These are phyloP conservation scores for Oligia strigilis DNA, from an alignment of 2,888 invertebrate species.

Conservation along the genomic window DNA sequence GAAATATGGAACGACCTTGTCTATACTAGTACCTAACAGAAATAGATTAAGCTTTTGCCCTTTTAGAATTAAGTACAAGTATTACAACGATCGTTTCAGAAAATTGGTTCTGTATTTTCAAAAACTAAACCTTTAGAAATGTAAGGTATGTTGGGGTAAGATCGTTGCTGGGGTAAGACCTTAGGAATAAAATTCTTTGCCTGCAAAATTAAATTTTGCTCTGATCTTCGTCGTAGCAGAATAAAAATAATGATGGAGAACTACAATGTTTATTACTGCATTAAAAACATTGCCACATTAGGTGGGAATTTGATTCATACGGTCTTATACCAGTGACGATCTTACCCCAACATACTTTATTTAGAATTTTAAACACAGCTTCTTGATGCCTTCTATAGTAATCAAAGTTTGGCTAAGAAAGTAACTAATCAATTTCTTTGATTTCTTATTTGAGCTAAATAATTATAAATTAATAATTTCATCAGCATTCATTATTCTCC, in stretches of 20 bases:
- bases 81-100: not conserved
- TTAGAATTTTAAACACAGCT: not conserved
- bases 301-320: no score
- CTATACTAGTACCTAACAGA: not conserved
- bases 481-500: not conserved
- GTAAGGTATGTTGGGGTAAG: no score
- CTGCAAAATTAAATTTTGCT: no score
- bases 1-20: conserved; percentile 19
- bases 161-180: no score
- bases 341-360: no score
- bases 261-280: no score
- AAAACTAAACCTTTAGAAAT: conserved; percentile 7
- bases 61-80: conserved; percentile 24
- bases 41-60: conserved; percentile 6
- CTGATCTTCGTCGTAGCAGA: no score
- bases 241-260: no score
- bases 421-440: not conserved
- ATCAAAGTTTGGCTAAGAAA: not conserved
- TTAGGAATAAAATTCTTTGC: no score
- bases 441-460: not conserved
- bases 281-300: no score
- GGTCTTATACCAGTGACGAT: no score
- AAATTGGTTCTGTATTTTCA: conserved; percentile 11
- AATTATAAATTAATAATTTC: not conserved
- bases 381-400: not conserved